A percentile compares a stretch with the other conserved stretches of the same genome.
Conservation (phyloP, 2,797 vertebrate genomes). For the Myiotriccus ornatus region DNA sequence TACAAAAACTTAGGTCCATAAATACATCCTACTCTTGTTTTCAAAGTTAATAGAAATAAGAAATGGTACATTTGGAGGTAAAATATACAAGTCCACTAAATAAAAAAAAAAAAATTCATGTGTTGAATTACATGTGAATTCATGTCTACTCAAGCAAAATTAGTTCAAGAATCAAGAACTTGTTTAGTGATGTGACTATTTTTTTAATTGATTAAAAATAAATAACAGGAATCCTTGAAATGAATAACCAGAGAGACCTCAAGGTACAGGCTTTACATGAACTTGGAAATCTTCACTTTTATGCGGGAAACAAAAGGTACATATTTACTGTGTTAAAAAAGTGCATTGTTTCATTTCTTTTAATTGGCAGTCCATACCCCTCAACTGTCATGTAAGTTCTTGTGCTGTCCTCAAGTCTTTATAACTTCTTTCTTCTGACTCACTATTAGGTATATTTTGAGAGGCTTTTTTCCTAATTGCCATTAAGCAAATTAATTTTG, state of each 20-base stretch:
- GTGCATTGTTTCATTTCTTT: background rate
- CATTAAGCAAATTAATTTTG: background rate
- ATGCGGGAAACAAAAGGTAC: constrained; percentile 84
- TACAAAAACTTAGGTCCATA: background rate
- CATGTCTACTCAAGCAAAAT: background rate
- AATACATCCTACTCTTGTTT: background rate
- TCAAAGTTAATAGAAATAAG: background rate
- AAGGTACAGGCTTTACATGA: constrained; percentile 87
- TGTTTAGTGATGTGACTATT: background rate
- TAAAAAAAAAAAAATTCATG: background rate
- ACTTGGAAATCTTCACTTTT: constrained; percentile 89
- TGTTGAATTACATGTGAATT: background rate
- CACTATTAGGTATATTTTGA: background rate
- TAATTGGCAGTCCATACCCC: background rate
- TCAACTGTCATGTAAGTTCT: background rate
- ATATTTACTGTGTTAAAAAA: background rate
- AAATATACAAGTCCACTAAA: background rate
- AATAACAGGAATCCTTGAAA: constrained; percentile 84
- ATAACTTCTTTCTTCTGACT: background rate
- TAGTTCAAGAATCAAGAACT: background rate
- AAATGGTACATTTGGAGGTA: background rate
- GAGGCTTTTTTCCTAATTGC: background rate
- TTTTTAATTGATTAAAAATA: constrained; percentile 23
- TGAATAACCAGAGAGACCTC: constrained; percentile 79
- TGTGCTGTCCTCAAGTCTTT: background rate